Conservation (phyloP, 2,888 invertebrate species). For the Meiosimyza platycephala region DNA sequence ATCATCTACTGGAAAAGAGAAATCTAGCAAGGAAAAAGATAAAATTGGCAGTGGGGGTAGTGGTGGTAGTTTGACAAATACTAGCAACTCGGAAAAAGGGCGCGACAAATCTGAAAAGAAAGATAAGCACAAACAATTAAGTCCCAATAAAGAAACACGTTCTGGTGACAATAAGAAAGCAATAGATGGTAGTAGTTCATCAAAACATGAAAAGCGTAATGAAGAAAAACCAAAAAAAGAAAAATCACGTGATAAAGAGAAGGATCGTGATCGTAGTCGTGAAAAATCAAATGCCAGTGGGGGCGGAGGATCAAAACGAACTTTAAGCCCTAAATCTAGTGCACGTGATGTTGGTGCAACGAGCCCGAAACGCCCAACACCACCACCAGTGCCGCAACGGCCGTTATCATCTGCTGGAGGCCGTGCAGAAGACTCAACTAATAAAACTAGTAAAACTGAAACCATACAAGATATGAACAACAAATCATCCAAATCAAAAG, state of each 20-base stretch:
- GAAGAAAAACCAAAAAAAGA: constrained; percentile 68
- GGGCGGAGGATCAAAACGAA: constrained; percentile 43
- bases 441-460: constrained; percentile 49
- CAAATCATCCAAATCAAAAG: constrained; percentile 37
- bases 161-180: constrained; percentile 62
- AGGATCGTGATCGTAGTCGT: constrained; percentile 69
- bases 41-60: constrained; percentile 46
- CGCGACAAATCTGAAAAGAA: constrained; percentile 72
- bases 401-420: constrained; percentile 58
- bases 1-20: constrained; percentile 50
- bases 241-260: constrained; percentile 70
- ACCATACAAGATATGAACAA: constrained; percentile 32
- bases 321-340: constrained; percentile 52
- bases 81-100: constrained; percentile 50
- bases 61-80: not conserved
- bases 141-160: constrained; percentile 70
- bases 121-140: constrained; percentile 68
- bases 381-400: constrained; percentile 45
- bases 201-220: constrained; percentile 68
- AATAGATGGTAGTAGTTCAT: constrained; percentile 64
- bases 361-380: constrained; percentile 49
- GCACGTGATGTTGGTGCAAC: constrained; percentile 42
- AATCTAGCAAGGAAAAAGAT: constrained; percentile 60
- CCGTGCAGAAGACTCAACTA: constrained; percentile 47
- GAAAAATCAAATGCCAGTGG: constrained; percentile 50